A percentile compares a stretch with the other conserved stretches of the same genome.
Evolutionary conservation across 2,888 invertebrate genomes (phyloP).

Genomic region (Megamerina dolium): DNA sequence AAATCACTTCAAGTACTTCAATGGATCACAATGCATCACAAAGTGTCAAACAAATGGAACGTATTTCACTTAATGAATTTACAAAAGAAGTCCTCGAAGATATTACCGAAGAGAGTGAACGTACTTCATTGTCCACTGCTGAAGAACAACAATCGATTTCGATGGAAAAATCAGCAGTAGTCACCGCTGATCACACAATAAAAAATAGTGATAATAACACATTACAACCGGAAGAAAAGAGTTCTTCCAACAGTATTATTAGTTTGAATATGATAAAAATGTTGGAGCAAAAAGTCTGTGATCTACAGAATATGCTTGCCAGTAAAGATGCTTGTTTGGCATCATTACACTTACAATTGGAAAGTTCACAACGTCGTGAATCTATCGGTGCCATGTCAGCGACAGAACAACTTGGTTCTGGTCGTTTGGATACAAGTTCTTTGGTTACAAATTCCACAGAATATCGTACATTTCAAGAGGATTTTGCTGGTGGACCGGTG

Average conservation of each 20-base stretch:
- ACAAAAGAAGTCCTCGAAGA: conserved; percentile 47
- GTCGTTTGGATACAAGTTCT: conserved; percentile 44
- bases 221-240: conserved; percentile 17
- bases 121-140: conserved; percentile 34
- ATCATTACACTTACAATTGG: conserved; percentile 41
- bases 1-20: background rate
- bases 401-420: conserved; percentile 30
- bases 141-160: conserved; percentile 38
- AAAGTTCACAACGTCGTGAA: conserved; percentile 26
- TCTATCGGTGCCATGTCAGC: conserved; percentile 28
- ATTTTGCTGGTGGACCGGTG: conserved; percentile 65
- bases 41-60: conserved; percentile 43
- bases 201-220: conserved; percentile 25
- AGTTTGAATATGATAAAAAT: conserved; percentile 41
- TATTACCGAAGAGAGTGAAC: conserved; percentile 48
- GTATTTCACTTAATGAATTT: conserved; percentile 38
- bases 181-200: conserved; percentile 2
- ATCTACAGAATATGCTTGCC: conserved; percentile 38
- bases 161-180: conserved; percentile 18
- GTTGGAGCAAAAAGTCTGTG: conserved; percentile 42
- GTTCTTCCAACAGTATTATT: conserved; percentile 25
- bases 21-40: conserved; percentile 7
- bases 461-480: conserved; percentile 66
- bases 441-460: conserved; percentile 55
- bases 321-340: conserved; percentile 43